Evolutionary conservation across 1,140 invertebrate genomes (phyloP), one percentile per base, ranked within the genome.

Genomic region (Triops cancriformis): DNA sequence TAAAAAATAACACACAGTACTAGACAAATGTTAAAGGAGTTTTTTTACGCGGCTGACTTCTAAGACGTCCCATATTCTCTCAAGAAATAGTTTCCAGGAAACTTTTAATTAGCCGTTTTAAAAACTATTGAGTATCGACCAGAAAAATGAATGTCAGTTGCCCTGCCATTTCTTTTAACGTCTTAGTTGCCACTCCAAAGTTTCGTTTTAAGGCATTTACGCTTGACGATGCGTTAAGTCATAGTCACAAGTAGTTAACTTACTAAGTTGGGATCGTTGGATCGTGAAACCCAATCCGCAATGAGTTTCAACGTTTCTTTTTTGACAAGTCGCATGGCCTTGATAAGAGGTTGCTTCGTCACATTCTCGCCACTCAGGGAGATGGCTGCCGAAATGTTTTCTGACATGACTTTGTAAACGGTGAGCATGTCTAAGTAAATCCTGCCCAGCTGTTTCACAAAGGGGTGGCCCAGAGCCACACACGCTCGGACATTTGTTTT

Each of bases 391-490:
- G 92, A 97, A 82, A 99, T 98, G 86, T 99, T 99, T 85, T 97
- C 94, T 84, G 95, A 98, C 93, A 98, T 98, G 75, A 95, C 97
- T 87, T 99, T 99, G 87, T 99, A 99, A 76, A 99, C 95, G 89
- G 98, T 98, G 77, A 99, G 86, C 97, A 99, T 98, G 86, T 99
- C 98, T 83, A 98, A 88, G 86, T 98, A 99, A 85, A 99, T 98
- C 83, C 96, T 88, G 74, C 96, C 95, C 82, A 99, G 89, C 89
- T 92, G 84, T 79, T 93, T 88, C 80, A 98, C 96, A 88, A 98
- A 99, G 10, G 95, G 92, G 87, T 98, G 95, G 11, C 95, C 97
- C 73, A 99, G 87, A 73, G 97, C 95, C 87, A 97, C 98, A 84
- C 97, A 99, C 28, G 98, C 98, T 80, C 97, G 88, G 6, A 98